phyloP scores from a whole-genome alignment of 2,797 vertebrate genomes.

The Manis javanica region DNA sequence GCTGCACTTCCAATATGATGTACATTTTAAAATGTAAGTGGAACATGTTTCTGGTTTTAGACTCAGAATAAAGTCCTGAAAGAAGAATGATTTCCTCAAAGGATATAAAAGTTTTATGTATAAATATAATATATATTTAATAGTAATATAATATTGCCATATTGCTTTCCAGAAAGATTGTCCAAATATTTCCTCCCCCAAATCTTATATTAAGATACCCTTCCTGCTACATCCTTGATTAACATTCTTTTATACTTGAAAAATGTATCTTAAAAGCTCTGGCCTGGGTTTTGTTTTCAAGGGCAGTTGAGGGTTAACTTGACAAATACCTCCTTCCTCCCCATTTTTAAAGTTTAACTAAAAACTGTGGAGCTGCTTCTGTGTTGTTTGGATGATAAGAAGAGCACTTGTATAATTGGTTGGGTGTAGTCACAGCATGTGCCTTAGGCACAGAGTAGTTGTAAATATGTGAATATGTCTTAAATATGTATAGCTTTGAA shows the following conservation, averaged over 20 bases:
- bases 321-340: not conserved
- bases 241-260: slow-evolving; percentile 37
- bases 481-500: slow-evolving; percentile 43
- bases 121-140: too few species aligned
- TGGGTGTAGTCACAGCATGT: not conserved
- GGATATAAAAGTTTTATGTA: not conserved
- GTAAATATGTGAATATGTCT: slow-evolving; percentile 38
- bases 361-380: slow-evolving; percentile 21
- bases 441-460: slow-evolving; percentile 12
- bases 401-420: not conserved
- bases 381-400: slow-evolving; percentile 39
- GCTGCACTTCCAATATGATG: too few species aligned
- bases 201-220: slow-evolving; percentile 32
- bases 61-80: slow-evolving; percentile 54
- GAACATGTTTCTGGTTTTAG: slow-evolving; percentile 28
- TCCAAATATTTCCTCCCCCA: slow-evolving; percentile 31
- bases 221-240: slow-evolving; percentile 14
- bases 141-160: slow-evolving; percentile 51
- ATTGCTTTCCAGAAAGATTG: slow-evolving; percentile 50
- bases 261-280: slow-evolving; percentile 15
- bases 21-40: slow-evolving; percentile 42
- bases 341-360: slow-evolving; percentile 34
- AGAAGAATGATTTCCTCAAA: slow-evolving; percentile 46
- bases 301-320: slow-evolving; percentile 47
- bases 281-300: slow-evolving; percentile 43